phyloP scores from a whole-genome alignment of 2,888 invertebrate species.

The Zaprionus lineosus region DNA sequence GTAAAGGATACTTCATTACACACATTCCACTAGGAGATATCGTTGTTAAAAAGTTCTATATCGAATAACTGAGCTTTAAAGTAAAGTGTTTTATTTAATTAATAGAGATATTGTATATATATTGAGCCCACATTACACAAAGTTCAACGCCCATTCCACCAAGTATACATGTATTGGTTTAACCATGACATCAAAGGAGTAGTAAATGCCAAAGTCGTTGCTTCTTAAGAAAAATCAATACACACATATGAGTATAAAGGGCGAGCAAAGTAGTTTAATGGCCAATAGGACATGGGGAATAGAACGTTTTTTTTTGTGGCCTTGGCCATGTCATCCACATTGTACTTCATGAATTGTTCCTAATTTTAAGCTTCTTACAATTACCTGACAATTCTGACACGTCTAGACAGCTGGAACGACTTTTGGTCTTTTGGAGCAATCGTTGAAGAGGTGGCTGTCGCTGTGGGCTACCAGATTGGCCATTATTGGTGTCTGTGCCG shows the following conservation, averaged over 20 bases:
- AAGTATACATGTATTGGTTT: not conserved
- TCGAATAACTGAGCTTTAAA: too few species aligned
- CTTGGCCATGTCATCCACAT: too few species aligned
- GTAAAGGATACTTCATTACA: too few species aligned
- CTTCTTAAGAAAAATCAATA: conserved; percentile 45
- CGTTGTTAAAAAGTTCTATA: too few species aligned
- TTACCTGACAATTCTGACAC: conserved; percentile 78
- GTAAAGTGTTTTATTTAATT: too few species aligned
- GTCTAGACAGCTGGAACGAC: conserved; percentile 80
- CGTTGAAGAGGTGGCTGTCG: conserved; percentile 41
- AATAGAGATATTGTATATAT: too few species aligned
- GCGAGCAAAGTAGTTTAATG: not conserved
- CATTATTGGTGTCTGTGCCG: conserved; percentile 31
- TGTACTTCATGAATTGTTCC: not conserved
- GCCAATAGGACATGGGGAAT: not conserved
- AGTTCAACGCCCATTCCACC: not conserved
- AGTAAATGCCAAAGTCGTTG: conserved; percentile 9
- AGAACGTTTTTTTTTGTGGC: not conserved
- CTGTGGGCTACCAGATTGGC: conserved; percentile 40
- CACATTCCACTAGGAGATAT: too few species aligned
- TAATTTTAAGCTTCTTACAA: conserved; percentile 2
- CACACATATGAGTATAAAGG: not conserved
- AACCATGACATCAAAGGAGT: conserved; percentile 20
- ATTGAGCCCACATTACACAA: too few species aligned
- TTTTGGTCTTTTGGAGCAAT: conserved; percentile 70